Evolutionary conservation across 2,113 vertebrate species (phyloP).

Genomic region (Dendropsophus ebraccatus): DNA sequence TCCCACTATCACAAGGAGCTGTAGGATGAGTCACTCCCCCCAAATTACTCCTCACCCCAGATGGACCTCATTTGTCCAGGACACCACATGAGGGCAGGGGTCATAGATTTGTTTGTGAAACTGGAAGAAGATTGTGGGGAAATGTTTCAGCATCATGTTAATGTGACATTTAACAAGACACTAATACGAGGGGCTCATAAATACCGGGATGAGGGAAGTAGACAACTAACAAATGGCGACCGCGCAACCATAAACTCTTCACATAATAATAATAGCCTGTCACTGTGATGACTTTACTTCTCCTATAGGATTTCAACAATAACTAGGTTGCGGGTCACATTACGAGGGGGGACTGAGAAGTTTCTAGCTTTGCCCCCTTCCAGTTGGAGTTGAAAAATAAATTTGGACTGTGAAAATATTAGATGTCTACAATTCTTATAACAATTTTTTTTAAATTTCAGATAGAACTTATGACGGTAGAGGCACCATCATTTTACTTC

Average conservation of each 20-base stretch:
- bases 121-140: neutral
- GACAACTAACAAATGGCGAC: neutral
- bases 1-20: neutral
- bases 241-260: neutral
- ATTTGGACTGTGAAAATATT: too few relatives aligned
- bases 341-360: too few relatives aligned
- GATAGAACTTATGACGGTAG: too few relatives aligned
- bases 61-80: neutral
- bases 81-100: neutral
- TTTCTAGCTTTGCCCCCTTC: too few relatives aligned
- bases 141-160: neutral
- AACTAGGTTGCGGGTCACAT: neutral
- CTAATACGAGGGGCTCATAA: neutral
- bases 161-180: constrained; percentile 22
- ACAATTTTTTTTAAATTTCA: too few relatives aligned
- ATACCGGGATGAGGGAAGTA: neutral
- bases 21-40: neutral
- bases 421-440: too few relatives aligned
- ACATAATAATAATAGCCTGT: neutral
- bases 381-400: too few relatives aligned
- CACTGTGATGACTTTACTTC: neutral
- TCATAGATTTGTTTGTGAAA: neutral
- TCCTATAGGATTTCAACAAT: neutral
- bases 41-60: neutral
- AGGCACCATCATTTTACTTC: too few relatives aligned